Evolutionary conservation across 2,113 vertebrate genomes (phyloP), one percentile per base, ranked within the genome.

Genomic region (cattle (Bos taurus)): DNA sequence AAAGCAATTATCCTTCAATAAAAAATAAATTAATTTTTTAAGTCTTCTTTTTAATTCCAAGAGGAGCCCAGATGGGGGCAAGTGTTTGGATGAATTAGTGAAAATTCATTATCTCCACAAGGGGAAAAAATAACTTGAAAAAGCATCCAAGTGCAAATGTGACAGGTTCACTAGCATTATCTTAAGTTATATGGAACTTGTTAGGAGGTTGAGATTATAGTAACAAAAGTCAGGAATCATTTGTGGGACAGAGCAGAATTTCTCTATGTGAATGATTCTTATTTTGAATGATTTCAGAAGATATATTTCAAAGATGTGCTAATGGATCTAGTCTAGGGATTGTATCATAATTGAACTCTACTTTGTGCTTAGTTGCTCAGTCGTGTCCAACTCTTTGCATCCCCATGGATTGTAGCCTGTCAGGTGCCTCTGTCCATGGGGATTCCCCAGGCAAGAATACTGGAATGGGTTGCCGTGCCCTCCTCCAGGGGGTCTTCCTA

Each of bases 231-330:
- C 23, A 87, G 78, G 60, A 80, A 48, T 43, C 80, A 74, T 48
- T 48, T 84, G 86, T 25, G 94, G 33, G 33, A 80, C 26, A 89
- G 25, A 82, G 19, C 23, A 62, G n/a, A 94, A 89, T 81, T 52
- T 91, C 50, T 91, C 0, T 77, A 57, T 89, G 96, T 71, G 60
- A 96, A 54, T 88, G 4, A 59, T 85, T 97, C 88, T n/a, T 88
- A 12, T 85, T 88, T 90, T 83, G 28, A 97, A 48, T 85, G 28
- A 83, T 94, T 96, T 94, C 56, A 62, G 60, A 81, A 96, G 50
- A 16, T 40, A 48, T 52, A 85, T 89, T 92, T 93, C 33, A 90
- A 77, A 82, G 46, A 86, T 50, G n/a, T 28, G 40, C 50, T 36
- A 43, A 57, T 62, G 21, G 19, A 8, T 7, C 23, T 48, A 59